Conservation (phyloP, 2,797 vertebrate genomes). For the Helarctos malayanus region DNA sequence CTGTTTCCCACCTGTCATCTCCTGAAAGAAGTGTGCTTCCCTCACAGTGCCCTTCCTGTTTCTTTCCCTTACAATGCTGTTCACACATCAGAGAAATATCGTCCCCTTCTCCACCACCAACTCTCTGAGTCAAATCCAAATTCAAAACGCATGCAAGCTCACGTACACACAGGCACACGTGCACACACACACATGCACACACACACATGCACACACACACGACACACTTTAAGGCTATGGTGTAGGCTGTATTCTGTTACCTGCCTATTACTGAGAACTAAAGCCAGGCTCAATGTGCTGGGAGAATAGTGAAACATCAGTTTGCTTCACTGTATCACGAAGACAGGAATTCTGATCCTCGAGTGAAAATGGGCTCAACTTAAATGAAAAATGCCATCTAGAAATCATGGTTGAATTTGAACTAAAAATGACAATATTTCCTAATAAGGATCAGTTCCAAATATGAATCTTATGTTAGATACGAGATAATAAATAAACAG, state of each 20-base stretch:
- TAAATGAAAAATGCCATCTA: neutral
- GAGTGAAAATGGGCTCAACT: neutral
- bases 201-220: neutral
- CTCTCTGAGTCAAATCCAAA: neutral
- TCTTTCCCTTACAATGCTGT: neutral
- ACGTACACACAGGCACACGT: neutral
- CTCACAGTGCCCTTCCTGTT: neutral
- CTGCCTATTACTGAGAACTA: neutral
- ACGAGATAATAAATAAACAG: neutral
- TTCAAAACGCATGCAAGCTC: neutral
- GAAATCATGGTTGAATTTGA: neutral
- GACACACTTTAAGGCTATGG: neutral
- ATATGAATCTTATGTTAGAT: neutral
- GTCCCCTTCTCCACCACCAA: neutral
- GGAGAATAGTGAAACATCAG: neutral
- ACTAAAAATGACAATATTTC: neutral
- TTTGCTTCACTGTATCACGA: neutral
- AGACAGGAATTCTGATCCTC: neutral
- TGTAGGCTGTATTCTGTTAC: neutral
- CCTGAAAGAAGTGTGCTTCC: neutral
- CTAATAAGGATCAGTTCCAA: slow-evolving; percentile 1
- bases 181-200: neutral
- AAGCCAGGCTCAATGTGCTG: rapidly evolving
- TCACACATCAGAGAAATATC: neutral
- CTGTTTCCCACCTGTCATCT: neutral